Conservation (phyloP, 2,797 vertebrate species). For the Enteromius treurensis region DNA sequence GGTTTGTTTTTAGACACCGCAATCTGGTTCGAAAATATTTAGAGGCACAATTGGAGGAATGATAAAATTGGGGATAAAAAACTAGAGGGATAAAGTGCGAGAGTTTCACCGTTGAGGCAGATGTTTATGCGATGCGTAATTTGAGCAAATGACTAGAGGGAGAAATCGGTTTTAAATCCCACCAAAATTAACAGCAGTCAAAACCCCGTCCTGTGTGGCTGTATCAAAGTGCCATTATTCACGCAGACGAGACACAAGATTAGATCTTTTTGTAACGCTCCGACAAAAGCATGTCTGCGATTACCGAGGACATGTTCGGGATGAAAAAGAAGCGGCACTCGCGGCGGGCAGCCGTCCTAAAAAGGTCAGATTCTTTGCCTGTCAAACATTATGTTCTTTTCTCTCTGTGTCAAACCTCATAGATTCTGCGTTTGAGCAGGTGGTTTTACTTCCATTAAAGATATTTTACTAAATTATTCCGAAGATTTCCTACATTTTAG, state of each 20-base stretch:
- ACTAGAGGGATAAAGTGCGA: not conserved
- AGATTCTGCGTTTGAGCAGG: not conserved
- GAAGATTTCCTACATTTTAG: not conserved
- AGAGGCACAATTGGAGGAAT: not conserved
- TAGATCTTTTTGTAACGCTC: constrained; percentile 2
- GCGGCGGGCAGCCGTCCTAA: not conserved
- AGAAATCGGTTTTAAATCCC: constrained; percentile 26
- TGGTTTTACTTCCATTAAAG: constrained; percentile 19
- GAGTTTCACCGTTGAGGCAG: not conserved
- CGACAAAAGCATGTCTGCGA: constrained; percentile 32
- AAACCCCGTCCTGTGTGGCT: constrained; percentile 1
- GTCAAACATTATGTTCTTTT: constrained; percentile 13
- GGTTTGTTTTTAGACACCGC: not conserved
- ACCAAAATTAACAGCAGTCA: constrained; percentile 16
- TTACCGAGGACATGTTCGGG: constrained; percentile 11
- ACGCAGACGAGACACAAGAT: constrained; percentile 17
- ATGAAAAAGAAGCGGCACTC: not conserved
- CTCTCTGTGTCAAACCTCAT: not conserved
- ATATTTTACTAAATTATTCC: not conserved
- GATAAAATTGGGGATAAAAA: constrained; percentile 2
- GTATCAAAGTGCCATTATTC: constrained; percentile 6
- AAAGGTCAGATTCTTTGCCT: constrained; percentile 45
- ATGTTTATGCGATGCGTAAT: constrained; percentile 28
- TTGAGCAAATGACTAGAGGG: constrained; percentile 30
- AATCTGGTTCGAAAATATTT: constrained; percentile 13